Percentiles rank a stretch among this genome's conserved stretches.
Evolutionary conservation across 2,113 vertebrate genomes (phyloP).

Genomic region (Pithys albifrons): DNA sequence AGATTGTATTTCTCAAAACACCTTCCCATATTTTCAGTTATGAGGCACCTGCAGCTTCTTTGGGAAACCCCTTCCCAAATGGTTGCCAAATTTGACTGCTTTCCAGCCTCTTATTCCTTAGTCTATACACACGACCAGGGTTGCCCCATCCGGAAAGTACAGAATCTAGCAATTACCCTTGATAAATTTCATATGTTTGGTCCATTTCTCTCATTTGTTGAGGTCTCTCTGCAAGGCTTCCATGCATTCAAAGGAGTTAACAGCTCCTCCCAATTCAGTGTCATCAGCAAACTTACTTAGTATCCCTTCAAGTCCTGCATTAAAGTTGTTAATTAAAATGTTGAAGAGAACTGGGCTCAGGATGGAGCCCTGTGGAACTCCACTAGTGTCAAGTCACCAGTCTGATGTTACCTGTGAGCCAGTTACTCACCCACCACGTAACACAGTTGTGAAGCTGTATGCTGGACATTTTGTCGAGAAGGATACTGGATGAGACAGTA

Average conservation of each 20-base stretch:
- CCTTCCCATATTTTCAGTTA: background rate
- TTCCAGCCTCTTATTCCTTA: background rate
- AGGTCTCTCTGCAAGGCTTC: background rate
- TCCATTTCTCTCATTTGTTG: background rate
- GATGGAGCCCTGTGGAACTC: background rate
- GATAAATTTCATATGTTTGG: background rate
- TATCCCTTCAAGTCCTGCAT: background rate
- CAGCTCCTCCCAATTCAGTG: no score
- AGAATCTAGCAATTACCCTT: background rate
- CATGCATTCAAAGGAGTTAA: accelerated
- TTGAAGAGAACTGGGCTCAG: background rate
- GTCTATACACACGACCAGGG: background rate
- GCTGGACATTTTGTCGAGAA: background rate
- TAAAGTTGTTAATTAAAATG: background rate
- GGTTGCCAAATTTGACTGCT: background rate
- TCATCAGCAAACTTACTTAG: background rate
- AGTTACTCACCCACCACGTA: accelerated
- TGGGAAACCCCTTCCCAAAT: background rate
- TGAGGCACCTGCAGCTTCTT: background rate
- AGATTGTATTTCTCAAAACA: background rate
- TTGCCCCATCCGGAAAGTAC: background rate
- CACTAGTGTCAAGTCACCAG: background rate
- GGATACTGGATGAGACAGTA: background rate
- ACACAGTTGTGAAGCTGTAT: background rate
- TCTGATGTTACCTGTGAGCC: background rate